phyloP scores from a whole-genome alignment of 2,888 invertebrate species.

The Lycaena phlaeas region DNA sequence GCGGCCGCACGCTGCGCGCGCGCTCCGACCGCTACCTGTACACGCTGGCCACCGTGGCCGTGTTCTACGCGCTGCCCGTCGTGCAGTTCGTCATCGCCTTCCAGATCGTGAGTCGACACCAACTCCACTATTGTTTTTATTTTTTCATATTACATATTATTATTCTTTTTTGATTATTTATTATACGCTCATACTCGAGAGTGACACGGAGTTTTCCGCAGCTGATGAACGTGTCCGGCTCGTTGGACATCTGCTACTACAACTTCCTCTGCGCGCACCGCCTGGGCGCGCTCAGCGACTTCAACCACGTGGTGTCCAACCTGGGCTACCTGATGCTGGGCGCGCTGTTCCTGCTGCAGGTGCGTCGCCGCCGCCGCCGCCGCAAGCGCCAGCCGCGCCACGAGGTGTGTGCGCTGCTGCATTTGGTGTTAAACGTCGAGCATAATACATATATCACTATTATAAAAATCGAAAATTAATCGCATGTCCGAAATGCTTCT shows the following conservation, averaged over 20 bases:
- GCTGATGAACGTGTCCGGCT: conserved; percentile 85
- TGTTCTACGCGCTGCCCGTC: conserved; percentile 91
- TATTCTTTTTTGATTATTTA: too few species aligned
- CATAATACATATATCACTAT: too few species aligned
- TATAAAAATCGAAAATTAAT: too few species aligned
- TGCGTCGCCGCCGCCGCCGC: conserved; percentile 45
- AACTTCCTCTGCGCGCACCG: conserved; percentile 92
- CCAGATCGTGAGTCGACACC: conserved; percentile 74
- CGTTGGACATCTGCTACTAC: conserved; percentile 92
- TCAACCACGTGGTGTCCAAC: conserved; percentile 92
- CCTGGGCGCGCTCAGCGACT: conserved; percentile 81
- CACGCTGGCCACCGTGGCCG: conserved; percentile 83
- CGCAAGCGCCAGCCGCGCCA: conserved; percentile 32
- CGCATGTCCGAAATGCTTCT: too few species aligned
- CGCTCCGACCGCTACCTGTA: conserved; percentile 67
- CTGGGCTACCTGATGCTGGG: conserved; percentile 88
- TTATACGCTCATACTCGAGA: too few species aligned
- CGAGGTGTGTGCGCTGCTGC: conserved; percentile 29
- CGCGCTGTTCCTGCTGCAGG: conserved; percentile 82
- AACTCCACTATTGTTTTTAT: too few species aligned
- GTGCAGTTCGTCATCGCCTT: conserved; percentile 89
- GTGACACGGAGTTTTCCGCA: too few species aligned
- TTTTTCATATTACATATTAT: too few species aligned
- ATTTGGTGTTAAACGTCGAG: too few species aligned
- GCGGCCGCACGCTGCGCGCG: conserved; percentile 48